Evolutionary conservation across 2,888 invertebrate species (phyloP), one percentile per base, ranked within the genome.

Genomic region (Epinotia brunnichana): DNA sequence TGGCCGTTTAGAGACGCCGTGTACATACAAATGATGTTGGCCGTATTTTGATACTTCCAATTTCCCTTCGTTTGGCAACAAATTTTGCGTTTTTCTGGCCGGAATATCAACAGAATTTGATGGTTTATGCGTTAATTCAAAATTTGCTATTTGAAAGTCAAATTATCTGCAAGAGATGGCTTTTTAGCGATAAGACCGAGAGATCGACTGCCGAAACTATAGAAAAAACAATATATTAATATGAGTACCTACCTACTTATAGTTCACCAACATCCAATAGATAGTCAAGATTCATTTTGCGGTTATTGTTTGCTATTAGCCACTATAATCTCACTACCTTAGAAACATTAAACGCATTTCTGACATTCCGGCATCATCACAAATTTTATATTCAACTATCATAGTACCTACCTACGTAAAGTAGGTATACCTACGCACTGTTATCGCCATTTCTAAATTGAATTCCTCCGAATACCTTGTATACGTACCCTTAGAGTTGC

Each of bases 11-110:
- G 76, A 76, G 80, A 74, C 70, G 75, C 76, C 75, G 68, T 77
- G 78, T 80, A 84, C 87, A 90, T 90, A 90, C 83, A 85, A 89
- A 90, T 89, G 85, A 88, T 41, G 76, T 74, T 63, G 67, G 73
- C 60, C 76, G 70, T 75, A 69, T 66, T 69, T 70, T 75, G 57
- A 75, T 75, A 70, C 77, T 77, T 77, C 51, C 70, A 77, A 76
- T 76, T 78, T 67, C 68, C 69, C 67, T 73, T 68, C 39, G 56
- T 61, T 67, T 56, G 54, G 44, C 53, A 63, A 66, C 53, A 41
- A 66, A 44, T 71, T 64, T 63, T 56, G 53, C 29, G 51, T 60
- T 71, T 54, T 64, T 59, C n/a, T 19, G 53, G 24, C n/a, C n/a
- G 29, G 53, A 71, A 66, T 60, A 70, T 39, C 15, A n/a, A 59